Evolutionary conservation across 2,888 invertebrate species (phyloP).

Genomic region (Pogonocherus hispidulus): DNA sequence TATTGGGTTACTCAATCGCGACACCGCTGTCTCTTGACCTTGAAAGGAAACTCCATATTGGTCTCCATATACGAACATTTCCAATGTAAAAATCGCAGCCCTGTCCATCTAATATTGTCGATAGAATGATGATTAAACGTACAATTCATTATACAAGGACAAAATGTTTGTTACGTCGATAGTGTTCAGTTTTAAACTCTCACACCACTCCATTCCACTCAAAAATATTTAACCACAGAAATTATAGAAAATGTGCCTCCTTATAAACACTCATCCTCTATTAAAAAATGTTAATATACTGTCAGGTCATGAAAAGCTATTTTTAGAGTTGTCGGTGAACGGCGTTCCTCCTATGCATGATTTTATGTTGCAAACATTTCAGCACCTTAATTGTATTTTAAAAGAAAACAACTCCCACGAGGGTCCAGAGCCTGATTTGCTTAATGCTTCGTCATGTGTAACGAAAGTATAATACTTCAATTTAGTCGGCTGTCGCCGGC

Average conservation of each 20-base stretch:
- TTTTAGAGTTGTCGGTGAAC: conserved; percentile 22
- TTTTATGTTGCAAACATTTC: conserved; percentile 28
- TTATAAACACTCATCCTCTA: background rate
- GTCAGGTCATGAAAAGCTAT: background rate
- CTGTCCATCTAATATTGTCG: too few relatives aligned
- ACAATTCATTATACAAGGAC: too few relatives aligned
- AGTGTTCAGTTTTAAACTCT: too few relatives aligned
- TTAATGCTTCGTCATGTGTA: conserved; percentile 65
- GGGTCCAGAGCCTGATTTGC: conserved; percentile 62
- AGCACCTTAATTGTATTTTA: conserved; percentile 58
- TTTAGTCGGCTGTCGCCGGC: conserved; percentile 68
- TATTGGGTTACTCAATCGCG: too few relatives aligned
- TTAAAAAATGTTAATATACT: conserved; percentile 2
- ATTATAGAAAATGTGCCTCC: background rate
- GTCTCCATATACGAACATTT: too few relatives aligned
- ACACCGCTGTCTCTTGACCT: too few relatives aligned
- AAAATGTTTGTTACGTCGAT: too few relatives aligned
- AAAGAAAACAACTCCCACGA: conserved; percentile 55
- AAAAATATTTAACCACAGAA: too few relatives aligned
- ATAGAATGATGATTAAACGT: too few relatives aligned
- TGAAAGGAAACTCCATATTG: too few relatives aligned
- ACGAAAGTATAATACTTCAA: conserved; percentile 67
- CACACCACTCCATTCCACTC: too few relatives aligned
- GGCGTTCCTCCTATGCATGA: conserved; percentile 5
- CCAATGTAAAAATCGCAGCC: too few relatives aligned